Evolutionary conservation across 2,888 invertebrate genomes (phyloP).

Genomic region (Clepsis dumicolana): DNA sequence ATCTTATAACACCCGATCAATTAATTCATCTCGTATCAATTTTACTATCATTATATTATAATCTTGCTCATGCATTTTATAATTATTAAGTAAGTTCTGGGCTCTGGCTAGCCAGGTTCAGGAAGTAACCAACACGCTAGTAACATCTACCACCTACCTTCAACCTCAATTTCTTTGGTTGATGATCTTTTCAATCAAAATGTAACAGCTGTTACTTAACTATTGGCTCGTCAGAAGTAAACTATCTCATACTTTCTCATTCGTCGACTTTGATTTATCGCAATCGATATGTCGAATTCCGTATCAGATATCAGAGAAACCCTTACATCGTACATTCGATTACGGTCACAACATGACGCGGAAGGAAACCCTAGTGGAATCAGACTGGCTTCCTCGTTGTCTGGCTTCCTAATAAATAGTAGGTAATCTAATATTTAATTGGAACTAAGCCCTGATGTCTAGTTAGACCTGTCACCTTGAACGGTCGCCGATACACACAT

Average conservation of each 20-base stretch:
- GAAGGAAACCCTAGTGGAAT: conserved; percentile 65
- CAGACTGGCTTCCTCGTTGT: conserved; percentile 52
- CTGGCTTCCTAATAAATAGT: conserved; percentile 57
- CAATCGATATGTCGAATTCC: conserved; percentile 34
- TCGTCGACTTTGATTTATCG: conserved; percentile 18
- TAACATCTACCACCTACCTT: background rate
- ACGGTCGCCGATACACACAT: background rate
- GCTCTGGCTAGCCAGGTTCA: background rate
- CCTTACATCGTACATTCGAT: conserved; percentile 51
- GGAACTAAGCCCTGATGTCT: background rate
- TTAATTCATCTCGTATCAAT: background rate
- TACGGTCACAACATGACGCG: conserved; percentile 48
- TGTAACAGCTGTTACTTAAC: conserved; percentile 20
- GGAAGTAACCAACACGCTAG: background rate
- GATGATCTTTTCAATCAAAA: background rate
- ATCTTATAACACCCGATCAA: conserved; percentile 1
- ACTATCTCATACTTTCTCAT: conserved; percentile 35
- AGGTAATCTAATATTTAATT: conserved; percentile 50
- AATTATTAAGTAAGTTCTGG: background rate
- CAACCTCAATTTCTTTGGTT: background rate
- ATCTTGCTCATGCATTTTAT: background rate
- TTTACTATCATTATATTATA: background rate
- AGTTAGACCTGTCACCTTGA: background rate
- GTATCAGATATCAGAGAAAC: conserved; percentile 43
- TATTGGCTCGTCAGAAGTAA: conserved; percentile 13